Evolutionary conservation across 2,113 vertebrate species (phyloP).

Genomic region (Rhineura floridana): DNA sequence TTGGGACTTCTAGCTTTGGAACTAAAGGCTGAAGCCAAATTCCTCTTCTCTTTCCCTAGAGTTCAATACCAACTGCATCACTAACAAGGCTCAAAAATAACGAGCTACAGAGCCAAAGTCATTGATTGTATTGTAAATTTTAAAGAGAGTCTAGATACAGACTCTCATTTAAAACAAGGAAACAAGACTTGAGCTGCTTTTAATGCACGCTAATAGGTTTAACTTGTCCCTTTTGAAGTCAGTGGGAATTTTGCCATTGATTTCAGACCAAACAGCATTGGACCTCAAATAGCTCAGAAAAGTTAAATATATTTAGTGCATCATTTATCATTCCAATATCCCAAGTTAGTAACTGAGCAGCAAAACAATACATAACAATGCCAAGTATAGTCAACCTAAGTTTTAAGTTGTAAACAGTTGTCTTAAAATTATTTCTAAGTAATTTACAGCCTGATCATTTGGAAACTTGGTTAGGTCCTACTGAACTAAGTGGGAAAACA

Average conservation of each 20-base stretch:
- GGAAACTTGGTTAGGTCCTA: neutral
- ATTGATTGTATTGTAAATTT: conserved; percentile 44
- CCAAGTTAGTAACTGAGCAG: conserved; percentile 10
- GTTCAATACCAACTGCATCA: conserved; percentile 35
- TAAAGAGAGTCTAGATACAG: conserved; percentile 29
- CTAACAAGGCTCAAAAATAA: conserved; percentile 58
- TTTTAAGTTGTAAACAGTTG: neutral
- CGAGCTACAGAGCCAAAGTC: conserved; percentile 51
- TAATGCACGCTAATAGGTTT: conserved; percentile 18
- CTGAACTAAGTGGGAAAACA: neutral
- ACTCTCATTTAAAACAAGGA: conserved; percentile 57
- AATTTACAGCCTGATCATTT: neutral
- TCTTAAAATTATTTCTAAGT: neutral
- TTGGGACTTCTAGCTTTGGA: conserved; percentile 55
- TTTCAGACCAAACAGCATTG: conserved; percentile 4
- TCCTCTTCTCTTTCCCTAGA: conserved; percentile 19
- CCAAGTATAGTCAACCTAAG: neutral
- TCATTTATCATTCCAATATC: conserved; percentile 46
- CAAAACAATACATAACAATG: neutral
- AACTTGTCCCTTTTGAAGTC: neutral
- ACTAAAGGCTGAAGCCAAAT: conserved; percentile 44
- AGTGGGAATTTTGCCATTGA: conserved; percentile 34
- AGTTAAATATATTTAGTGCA: conserved; percentile 33
- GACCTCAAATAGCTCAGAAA: conserved; percentile 5
- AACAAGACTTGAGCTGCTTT: conserved; percentile 19